Conservation (phyloP, 2,113 vertebrate species). For the Neofelis nebulosa region DNA sequence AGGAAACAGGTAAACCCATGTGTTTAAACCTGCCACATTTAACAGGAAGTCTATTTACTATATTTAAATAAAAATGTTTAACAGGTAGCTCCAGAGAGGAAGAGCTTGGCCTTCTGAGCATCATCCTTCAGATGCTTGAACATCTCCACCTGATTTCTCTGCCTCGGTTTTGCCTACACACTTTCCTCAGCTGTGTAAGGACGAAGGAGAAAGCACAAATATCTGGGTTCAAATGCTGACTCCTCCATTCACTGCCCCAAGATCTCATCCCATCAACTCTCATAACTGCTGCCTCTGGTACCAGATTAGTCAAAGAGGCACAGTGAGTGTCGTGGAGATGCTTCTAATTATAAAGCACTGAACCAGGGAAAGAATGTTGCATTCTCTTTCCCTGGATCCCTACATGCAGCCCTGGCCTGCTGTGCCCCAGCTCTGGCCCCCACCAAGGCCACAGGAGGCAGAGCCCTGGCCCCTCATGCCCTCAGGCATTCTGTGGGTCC, state of each 20-base stretch:
- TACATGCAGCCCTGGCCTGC: neutral
- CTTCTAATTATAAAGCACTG: neutral
- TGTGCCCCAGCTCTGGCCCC: neutral
- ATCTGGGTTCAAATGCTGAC: neutral
- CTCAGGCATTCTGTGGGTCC: neutral
- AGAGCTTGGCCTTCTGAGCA: neutral
- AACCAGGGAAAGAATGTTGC: neutral
- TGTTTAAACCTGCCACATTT: neutral
- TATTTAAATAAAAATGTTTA: neutral
- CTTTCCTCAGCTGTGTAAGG: neutral
- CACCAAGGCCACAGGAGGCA: neutral
- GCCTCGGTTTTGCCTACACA: neutral
- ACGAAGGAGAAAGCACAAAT: neutral
- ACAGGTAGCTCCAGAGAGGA: neutral
- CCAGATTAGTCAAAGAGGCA: neutral
- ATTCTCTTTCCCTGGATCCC: neutral
- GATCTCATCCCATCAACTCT: neutral
- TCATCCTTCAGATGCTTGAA: neutral
- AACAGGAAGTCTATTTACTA: neutral
- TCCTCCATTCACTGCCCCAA: neutral
- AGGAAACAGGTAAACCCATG: neutral
- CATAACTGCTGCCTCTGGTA: rapidly evolving
- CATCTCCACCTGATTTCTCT: neutral
- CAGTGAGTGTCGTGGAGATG: neutral
- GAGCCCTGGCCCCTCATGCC: neutral